Evolutionary conservation across 2,888 invertebrate genomes (phyloP).

Genomic region (Limnephilus auricula): DNA sequence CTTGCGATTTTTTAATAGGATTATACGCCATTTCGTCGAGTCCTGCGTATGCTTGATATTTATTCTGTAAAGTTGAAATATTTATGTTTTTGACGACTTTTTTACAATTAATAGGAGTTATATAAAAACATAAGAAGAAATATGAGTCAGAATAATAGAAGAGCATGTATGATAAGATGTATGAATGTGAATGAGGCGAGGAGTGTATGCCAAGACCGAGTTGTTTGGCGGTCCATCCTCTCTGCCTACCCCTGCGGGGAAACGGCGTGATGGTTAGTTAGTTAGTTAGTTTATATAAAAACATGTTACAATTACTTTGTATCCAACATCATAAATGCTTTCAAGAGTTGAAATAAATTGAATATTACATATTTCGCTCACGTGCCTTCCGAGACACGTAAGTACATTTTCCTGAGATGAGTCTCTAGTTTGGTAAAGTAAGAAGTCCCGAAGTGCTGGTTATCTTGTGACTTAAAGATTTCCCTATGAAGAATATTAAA

Average conservation of each 20-base stretch:
- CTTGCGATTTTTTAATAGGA: neutral
- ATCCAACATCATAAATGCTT: neutral
- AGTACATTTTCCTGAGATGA: neutral
- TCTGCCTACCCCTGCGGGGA: too few species aligned
- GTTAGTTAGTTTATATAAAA: too few species aligned
- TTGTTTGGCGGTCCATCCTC: too few species aligned
- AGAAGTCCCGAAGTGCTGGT: neutral
- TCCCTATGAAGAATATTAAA: neutral
- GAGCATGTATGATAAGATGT: too few species aligned
- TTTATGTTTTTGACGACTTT: neutral
- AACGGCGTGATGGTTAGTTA: too few species aligned
- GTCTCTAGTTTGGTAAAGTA: neutral
- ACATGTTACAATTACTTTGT: neutral
- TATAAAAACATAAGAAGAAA: too few species aligned
- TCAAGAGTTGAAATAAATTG: neutral
- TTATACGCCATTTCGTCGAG: neutral
- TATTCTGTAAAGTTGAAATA: neutral
- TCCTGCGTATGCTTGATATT: neutral
- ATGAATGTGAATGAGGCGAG: too few species aligned
- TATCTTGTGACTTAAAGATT: neutral
- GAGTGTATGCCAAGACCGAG: too few species aligned
- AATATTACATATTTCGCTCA: neutral
- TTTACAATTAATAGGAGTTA: too few species aligned
- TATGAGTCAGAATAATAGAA: too few species aligned
- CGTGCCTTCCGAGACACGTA: neutral